Evolutionary conservation across 1,140 invertebrate genomes (phyloP).

Genomic region (Chymomyza costata): DNA sequence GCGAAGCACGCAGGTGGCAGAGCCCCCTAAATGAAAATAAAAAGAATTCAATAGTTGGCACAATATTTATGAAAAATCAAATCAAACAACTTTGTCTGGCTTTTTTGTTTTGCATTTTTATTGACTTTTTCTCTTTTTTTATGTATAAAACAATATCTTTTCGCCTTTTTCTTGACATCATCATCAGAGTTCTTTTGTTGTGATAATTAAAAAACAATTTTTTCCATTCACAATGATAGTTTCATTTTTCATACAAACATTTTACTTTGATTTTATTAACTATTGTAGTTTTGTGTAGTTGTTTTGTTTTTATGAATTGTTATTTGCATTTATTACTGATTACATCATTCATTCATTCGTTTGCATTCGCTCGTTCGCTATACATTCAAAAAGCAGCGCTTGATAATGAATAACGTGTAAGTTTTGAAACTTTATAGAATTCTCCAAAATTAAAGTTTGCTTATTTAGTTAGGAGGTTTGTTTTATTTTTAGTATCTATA

Average conservation of each 20-base stretch:
- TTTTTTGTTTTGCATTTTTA: slow-evolving; percentile 69
- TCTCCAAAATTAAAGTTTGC: slow-evolving; percentile 39
- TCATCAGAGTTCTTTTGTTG: slow-evolving; percentile 25
- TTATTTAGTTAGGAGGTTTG: slow-evolving; percentile 19
- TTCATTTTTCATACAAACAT: slow-evolving; percentile 47
- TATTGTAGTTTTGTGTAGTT: slow-evolving; percentile 11
- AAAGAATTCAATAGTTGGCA: too few species aligned
- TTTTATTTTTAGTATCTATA: too few species aligned
- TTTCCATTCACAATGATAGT: slow-evolving; percentile 10
- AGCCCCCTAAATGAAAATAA: too few species aligned
- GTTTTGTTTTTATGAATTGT: slow-evolving; percentile 24
- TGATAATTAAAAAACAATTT: slow-evolving; percentile 52
- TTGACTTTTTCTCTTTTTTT: slow-evolving; percentile 55
- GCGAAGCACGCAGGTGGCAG: too few species aligned
- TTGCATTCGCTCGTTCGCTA: slow-evolving; percentile 10
- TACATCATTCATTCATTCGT: slow-evolving; percentile 11
- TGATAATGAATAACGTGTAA: slow-evolving; percentile 35
- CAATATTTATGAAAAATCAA: too few species aligned
- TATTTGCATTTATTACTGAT: slow-evolving; percentile 22
- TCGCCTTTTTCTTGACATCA: slow-evolving; percentile 28
- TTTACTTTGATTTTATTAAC: slow-evolving; percentile 25
- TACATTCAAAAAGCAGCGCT: slow-evolving; percentile 28
- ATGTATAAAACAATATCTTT: slow-evolving; percentile 69
- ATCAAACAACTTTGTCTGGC: too few species aligned
- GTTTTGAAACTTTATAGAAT: slow-evolving; percentile 44